Evolutionary conservation across 2,797 vertebrate species (phyloP), one percentile per base, ranked within the genome.

Genomic region (Cephalopachus bancanus): DNA sequence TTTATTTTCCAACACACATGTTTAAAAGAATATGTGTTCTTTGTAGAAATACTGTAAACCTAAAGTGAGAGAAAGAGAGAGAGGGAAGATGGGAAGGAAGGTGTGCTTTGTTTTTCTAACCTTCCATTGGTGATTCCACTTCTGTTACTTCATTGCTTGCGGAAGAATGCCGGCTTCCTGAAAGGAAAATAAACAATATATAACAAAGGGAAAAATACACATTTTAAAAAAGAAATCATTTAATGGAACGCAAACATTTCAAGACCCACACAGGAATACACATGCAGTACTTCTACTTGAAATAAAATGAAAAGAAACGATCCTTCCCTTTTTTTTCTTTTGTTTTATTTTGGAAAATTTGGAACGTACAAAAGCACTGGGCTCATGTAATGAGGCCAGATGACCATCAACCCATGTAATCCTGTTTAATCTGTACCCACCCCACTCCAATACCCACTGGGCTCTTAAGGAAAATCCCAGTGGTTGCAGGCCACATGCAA

Each of bases 81-180:
- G 37, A 37, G 37, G 37, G 37, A 37, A 37, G 37, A 37, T n/a
- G 37, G 37, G 37, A 37, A 37, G 37, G 37, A 37, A 37, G 37
- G 37, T 3, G 37, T 4, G 55, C 37, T 57, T 76, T 9, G 5
- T 17, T 89, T 97, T 72, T 94, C 98, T 97, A 85, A 98, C 97
- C 98, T 98, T 97, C 98, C 92, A 91, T 16, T 0, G 94, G 95
- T 19, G 96, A 95, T 80, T 98, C 98, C 97, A 91, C 97, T 81
- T 96, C 98, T 90, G 89, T 90, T 81, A 69, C 93, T 94, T 98
- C 97, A 69, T 22, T 94, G 84, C 97, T 89, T 3, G 95, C 51
- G 1, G 97, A 97, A 89, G 96, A 88, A 78, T 57, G 84, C 60
- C 65, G 81, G n/a, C 85, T 98, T 89, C 94, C 98, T 98, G 97